Evolutionary conservation across 2,888 invertebrate genomes (phyloP).

Genomic region (Patella pellucida): DNA sequence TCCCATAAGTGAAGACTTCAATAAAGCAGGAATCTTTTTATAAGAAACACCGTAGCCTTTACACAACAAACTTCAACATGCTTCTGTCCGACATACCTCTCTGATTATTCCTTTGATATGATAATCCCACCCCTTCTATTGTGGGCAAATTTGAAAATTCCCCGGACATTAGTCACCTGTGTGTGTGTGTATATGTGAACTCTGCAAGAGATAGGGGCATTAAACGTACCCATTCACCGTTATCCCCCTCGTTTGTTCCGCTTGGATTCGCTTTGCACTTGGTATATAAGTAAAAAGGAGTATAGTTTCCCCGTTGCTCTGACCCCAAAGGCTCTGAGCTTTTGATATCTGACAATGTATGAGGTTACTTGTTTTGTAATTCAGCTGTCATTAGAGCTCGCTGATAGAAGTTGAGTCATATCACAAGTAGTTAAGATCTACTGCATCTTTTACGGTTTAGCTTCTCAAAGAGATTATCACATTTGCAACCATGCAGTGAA

Average conservation of each 20-base stretch:
- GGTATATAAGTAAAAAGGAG: not conserved
- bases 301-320: not conserved
- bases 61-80: too few species aligned
- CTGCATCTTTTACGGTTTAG: too few species aligned
- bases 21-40: too few species aligned
- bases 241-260: constrained; percentile 4
- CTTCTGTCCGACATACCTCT: not conserved
- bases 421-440: too few species aligned
- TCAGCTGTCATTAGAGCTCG: too few species aligned
- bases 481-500: too few species aligned
- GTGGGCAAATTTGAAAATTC: not conserved
- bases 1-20: too few species aligned
- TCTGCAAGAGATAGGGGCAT: not conserved
- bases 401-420: too few species aligned
- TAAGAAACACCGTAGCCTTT: too few species aligned
- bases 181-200: not conserved
- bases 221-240: constrained; percentile 3
- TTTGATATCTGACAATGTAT: constrained; percentile 5
- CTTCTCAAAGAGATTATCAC: too few species aligned
- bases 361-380: not conserved
- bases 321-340: not conserved
- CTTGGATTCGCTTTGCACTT: not conserved
- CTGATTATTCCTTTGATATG: not conserved
- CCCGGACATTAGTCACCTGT: not conserved
- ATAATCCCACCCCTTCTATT: not conserved